phyloP scores from a whole-genome alignment of 2,113 vertebrate genomes.

The Steatornis caripensis region DNA sequence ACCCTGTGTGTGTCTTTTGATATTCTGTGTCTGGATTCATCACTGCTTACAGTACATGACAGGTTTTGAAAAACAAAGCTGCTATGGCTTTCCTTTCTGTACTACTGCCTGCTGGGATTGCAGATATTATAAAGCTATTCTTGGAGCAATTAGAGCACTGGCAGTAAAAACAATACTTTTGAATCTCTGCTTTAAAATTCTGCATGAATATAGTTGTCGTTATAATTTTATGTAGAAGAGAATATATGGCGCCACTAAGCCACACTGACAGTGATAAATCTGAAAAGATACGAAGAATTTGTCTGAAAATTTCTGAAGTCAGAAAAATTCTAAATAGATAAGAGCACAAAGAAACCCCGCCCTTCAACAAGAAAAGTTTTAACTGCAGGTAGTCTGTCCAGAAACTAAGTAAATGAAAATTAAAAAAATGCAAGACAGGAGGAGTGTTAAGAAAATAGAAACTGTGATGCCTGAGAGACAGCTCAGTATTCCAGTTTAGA shows the following conservation, averaged over 20 bases:
- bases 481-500: background rate
- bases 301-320: background rate
- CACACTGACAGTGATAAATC: background rate
- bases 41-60: conserved; percentile 15
- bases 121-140: background rate
- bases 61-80: conserved; percentile 23
- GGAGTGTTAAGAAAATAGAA: background rate
- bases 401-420: background rate
- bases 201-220: background rate
- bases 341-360: background rate
- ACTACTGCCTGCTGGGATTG: background rate
- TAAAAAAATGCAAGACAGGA: background rate
- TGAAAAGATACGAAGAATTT: background rate
- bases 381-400: background rate
- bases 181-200: background rate
- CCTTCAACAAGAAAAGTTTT: background rate
- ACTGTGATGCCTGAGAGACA: background rate
- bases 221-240: background rate
- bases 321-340: background rate
- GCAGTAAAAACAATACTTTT: background rate
- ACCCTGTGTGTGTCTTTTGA: conserved; percentile 14
- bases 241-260: background rate
- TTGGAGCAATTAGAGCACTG: background rate
- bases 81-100: background rate
- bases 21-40: conserved; percentile 19